Conservation (phyloP, 2,113 vertebrate species). For the Crotalus viridis region DNA sequence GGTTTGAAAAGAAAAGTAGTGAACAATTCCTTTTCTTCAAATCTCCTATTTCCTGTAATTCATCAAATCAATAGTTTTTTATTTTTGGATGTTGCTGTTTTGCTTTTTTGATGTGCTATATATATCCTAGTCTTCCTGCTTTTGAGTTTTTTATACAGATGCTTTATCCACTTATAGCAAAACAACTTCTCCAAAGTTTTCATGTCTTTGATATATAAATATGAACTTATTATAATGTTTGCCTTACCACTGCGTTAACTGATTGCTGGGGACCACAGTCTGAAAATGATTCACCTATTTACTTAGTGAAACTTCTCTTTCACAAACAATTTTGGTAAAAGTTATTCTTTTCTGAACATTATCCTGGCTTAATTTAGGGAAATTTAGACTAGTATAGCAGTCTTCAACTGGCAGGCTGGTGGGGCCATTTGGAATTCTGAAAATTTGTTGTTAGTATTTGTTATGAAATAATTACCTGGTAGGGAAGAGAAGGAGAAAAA, state of each 20-base stretch:
- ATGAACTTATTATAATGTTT: neutral
- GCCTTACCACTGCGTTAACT: neutral
- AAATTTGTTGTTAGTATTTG: neutral
- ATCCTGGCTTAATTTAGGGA: neutral
- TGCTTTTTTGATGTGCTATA: slow-evolving; percentile 64
- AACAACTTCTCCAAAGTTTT: neutral
- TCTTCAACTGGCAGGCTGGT: neutral
- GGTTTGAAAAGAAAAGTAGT: slow-evolving; percentile 69
- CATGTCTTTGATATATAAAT: neutral
- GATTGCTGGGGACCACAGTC: neutral
- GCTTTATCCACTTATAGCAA: slow-evolving; percentile 34
- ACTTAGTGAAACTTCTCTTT: neutral
- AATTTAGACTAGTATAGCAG: neutral
- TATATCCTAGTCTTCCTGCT: slow-evolving; percentile 66
- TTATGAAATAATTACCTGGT: neutral
- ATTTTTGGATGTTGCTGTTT: slow-evolving; percentile 55
- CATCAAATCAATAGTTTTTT: slow-evolving; percentile 67
- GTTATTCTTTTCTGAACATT: neutral
- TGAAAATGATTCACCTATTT: neutral
- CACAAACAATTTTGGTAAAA: neutral
- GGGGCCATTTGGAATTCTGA: neutral
- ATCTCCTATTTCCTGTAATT: slow-evolving; percentile 77
- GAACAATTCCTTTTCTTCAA: slow-evolving; percentile 65
- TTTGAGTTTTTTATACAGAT: slow-evolving; percentile 41
- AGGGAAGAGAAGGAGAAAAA: neutral